Evolutionary conservation across 2,113 vertebrate genomes (phyloP).

Genomic region (Seriola aureovittata): DNA sequence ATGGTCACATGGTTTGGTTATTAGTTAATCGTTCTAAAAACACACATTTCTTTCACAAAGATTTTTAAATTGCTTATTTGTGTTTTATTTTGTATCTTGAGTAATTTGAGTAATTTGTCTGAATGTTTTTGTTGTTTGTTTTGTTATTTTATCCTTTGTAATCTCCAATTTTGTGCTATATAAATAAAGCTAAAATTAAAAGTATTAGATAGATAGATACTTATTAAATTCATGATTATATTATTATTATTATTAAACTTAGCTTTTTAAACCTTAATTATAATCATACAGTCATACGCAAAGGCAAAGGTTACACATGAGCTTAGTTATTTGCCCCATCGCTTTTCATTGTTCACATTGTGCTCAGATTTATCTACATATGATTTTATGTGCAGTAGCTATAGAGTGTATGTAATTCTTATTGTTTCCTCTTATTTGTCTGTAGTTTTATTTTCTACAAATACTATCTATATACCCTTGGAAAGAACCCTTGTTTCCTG

Average conservation of each 20-base stretch:
- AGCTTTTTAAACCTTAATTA: neutral
- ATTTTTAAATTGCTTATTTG: no score
- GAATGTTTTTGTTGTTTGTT: no score
- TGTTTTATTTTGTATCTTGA: no score
- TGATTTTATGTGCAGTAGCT: neutral
- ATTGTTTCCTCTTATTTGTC: constrained; percentile 1
- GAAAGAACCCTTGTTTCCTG: neutral
- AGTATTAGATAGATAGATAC: no score
- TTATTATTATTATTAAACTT: neutral
- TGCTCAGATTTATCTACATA: neutral
- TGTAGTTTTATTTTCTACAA: neutral
- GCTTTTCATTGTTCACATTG: neutral
- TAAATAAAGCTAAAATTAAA: no score
- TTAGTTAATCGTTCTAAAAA: no score
- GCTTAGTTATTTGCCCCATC: neutral
- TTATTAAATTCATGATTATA: no score
- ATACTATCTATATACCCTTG: neutral
- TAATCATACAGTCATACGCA: neutral
- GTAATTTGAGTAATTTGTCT: no score
- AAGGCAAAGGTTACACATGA: neutral
- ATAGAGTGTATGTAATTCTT: no score
- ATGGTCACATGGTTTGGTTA: neutral
- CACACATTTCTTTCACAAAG: no score
- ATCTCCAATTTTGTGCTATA: no score
- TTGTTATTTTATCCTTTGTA: no score